Base-by-base conservation (phyloP, 2,888 invertebrate species). In the Dicranocentrus wangi region DNA sequence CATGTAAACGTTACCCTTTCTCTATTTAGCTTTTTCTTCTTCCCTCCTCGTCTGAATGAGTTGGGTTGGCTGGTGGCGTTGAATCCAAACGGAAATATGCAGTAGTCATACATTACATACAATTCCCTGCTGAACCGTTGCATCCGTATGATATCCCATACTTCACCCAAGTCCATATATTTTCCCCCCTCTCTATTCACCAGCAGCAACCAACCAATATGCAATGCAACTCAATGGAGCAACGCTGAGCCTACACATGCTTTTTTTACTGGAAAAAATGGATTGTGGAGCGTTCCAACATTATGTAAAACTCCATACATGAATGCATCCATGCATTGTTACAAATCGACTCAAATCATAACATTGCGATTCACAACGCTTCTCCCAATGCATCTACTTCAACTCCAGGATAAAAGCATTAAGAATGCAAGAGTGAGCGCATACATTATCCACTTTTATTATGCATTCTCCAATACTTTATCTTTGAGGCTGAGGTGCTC, bases 351-450 rank as follows among this genome's bases (percentile, higher is more conserved):
- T 81, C 58, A 25, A 63, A 81, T 81, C 75, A 73, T 80, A 55
- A 73, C 70, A 70, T 80, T 63, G 70, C 70, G 39, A 28, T 76
- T 81, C 65, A 71, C 65, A 81, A 61, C 17, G 32, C 5, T n/a
- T 21, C 15, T 23, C 68, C 72, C 75, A 63, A 75, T 81, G 81
- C 70, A 81, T 75, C 75, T 75, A 71, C 63, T 55, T 75, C 80
- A 47, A 55, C 39, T 76, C 53, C 25, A 76, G 65, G 43, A 63
- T 69, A 76, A 81, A 76, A 70, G 70, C 61, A 76, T 81, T 81
- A 81, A 39, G 76, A 76, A 81, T 76, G 81, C 81, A 81, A 76
- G 81, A 81, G 65, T 76, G 76, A 81, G 65, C 66, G 81, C 81
- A 75, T 81, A 81, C 76, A 81, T 76, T 81, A 81, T 71, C 75